These are phyloP conservation scores for Coreoperca whiteheadi DNA, from an alignment of 2,113 vertebrate species.

Conservation along the genomic window DNA sequence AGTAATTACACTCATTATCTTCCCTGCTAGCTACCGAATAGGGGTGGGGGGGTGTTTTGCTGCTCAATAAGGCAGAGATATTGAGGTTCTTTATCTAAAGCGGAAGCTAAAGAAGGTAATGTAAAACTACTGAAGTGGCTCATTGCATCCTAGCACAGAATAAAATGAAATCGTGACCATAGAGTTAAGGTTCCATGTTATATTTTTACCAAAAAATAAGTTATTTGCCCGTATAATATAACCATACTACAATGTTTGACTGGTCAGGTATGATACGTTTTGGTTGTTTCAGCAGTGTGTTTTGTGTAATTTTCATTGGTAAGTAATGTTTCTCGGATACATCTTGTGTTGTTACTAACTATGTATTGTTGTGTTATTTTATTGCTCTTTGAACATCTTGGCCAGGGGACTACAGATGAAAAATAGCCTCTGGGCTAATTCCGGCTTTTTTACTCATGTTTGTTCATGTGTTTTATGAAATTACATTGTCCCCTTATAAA, in stretches of 20 bases:
- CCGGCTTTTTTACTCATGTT: too few relatives aligned
- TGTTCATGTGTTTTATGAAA: too few relatives aligned
- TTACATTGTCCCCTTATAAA: too few relatives aligned
- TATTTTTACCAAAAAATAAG: not conserved
- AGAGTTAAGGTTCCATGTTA: not conserved
- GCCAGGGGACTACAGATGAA: too few relatives aligned
- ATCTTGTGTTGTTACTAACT: too few relatives aligned
- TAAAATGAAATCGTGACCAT: not conserved
- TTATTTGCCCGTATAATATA: not conserved
- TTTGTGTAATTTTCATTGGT: too few relatives aligned
- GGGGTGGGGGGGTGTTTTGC: not conserved
- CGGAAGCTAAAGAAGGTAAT: not conserved
- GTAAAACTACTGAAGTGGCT: not conserved
- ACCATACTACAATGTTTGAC: not conserved
- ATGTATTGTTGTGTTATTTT: too few relatives aligned
- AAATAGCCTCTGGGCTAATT: too few relatives aligned
- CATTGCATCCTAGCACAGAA: not conserved
- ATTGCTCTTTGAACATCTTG: too few relatives aligned
- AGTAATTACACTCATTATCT: slow-evolving; percentile 68
- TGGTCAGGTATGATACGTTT: too few relatives aligned
- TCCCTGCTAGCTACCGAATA: slow-evolving; percentile 19
- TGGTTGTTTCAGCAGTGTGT: too few relatives aligned
- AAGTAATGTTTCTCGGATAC: too few relatives aligned
- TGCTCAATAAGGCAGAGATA: slow-evolving; percentile 19
- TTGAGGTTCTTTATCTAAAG: slow-evolving; percentile 11